Conservation (phyloP, 2,113 vertebrate genomes). For the Plecturocebus donacophilus region DNA sequence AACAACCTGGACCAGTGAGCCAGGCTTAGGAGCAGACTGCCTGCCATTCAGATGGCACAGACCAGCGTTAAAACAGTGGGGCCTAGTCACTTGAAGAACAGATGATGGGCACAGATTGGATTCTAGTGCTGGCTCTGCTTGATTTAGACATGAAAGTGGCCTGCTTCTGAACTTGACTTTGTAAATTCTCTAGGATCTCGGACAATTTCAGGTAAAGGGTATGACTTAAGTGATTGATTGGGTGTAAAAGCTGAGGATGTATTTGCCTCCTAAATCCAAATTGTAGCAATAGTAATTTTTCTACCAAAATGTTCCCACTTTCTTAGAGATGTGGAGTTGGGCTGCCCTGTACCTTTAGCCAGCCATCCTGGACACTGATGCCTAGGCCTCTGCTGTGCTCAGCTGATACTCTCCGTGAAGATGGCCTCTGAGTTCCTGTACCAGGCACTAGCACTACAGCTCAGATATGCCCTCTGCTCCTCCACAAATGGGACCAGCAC, state of each 20-base stretch:
- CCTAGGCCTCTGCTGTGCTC: neutral
- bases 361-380: neutral
- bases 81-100: no score
- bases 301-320: no score
- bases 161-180: no score
- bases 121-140: neutral
- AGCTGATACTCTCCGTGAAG: neutral
- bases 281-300: neutral
- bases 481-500: neutral
- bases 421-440: neutral
- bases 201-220: neutral
- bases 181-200: neutral
- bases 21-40: no score
- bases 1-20: neutral
- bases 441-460: neutral
- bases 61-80: accelerated
- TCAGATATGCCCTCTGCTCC: neutral
- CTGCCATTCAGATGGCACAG: no score
- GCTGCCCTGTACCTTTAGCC: neutral
- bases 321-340: neutral
- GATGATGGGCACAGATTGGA: accelerated
- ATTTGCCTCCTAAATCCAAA: neutral
- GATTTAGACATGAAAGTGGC: neutral
- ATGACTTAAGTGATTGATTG: neutral
- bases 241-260: neutral